phyloP scores from a whole-genome alignment of 2,888 invertebrate genomes.

The Melolontha melolontha region DNA sequence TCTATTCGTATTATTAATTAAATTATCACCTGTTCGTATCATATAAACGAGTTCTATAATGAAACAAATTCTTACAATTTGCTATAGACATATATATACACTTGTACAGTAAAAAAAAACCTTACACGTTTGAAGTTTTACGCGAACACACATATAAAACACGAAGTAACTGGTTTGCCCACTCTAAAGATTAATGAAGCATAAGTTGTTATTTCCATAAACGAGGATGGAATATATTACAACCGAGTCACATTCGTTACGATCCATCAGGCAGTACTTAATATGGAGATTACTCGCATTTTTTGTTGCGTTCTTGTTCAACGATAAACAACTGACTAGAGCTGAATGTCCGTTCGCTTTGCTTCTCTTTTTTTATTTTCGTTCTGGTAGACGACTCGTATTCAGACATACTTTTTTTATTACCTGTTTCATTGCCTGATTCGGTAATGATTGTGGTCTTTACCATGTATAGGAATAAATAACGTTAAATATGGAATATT shows the following conservation, averaged over 20 bases:
- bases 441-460: constrained; percentile 36
- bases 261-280: constrained; percentile 45
- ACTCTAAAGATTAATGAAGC: constrained; percentile 53
- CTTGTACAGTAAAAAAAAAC: constrained; percentile 4
- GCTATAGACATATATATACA: not conserved
- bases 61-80: too few relatives aligned
- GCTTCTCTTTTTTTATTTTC: constrained; percentile 29
- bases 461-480: constrained; percentile 10
- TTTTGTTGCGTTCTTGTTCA: constrained; percentile 35
- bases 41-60: too few relatives aligned
- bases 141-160: constrained; percentile 25
- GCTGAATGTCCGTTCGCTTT: constrained; percentile 26
- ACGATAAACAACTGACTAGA: constrained; percentile 38
- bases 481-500: constrained; percentile 14
- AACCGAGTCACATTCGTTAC: constrained; percentile 42
- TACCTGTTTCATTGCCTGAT: constrained; percentile 32
- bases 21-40: too few relatives aligned
- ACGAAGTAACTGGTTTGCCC: constrained; percentile 49
- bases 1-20: too few relatives aligned
- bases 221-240: constrained; percentile 49
- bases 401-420: constrained; percentile 34
- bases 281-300: constrained; percentile 48
- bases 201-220: constrained; percentile 52
- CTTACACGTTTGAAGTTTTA: constrained; percentile 26
- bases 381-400: constrained; percentile 30